Evolutionary conservation across 2,888 invertebrate genomes (phyloP).

Genomic region (Dicroscelio sp.): DNA sequence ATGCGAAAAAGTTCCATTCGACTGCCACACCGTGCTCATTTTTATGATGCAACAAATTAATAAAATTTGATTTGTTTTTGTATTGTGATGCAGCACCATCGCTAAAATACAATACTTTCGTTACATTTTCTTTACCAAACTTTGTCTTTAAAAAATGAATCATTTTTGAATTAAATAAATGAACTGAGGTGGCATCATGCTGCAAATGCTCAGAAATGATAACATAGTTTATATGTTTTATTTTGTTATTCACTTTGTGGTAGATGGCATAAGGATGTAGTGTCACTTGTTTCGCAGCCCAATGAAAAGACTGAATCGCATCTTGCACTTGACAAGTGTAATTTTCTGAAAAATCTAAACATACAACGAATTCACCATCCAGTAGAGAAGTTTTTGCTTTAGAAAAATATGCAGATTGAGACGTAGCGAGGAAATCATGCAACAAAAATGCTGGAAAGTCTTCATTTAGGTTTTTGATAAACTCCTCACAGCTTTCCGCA

Average conservation of each 20-base stretch:
- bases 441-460: not conserved
- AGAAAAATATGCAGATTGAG: slow-evolving; percentile 25
- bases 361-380: slow-evolving; percentile 28
- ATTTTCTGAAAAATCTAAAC: slow-evolving; percentile 50
- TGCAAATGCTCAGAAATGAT: slow-evolving; percentile 19
- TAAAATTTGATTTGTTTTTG: slow-evolving; percentile 51
- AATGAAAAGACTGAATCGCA: slow-evolving; percentile 40
- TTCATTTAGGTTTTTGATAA: not conserved
- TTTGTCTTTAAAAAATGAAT: slow-evolving; percentile 15
- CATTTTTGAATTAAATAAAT: slow-evolving; percentile 36
- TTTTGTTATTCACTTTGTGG: not conserved
- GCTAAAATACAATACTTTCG: not conserved
- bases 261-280: slow-evolving; percentile 47
- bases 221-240: slow-evolving; percentile 21
- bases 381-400: not conserved
- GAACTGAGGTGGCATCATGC: slow-evolving; percentile 10
- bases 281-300: slow-evolving; percentile 25
- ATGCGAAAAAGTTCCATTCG: slow-evolving; percentile 20
- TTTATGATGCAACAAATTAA: slow-evolving; percentile 38
- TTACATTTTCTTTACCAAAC: slow-evolving; percentile 4
- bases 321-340: slow-evolving; percentile 35
- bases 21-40: not conserved
- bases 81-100: slow-evolving; percentile 37
- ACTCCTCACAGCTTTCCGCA: no score
- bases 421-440: slow-evolving; percentile 18